A percentile compares a stretch with the other conserved stretches of the same genome.
phyloP scores from a whole-genome alignment of 2,797 vertebrate species.

The Anisognathus igniventris region DNA sequence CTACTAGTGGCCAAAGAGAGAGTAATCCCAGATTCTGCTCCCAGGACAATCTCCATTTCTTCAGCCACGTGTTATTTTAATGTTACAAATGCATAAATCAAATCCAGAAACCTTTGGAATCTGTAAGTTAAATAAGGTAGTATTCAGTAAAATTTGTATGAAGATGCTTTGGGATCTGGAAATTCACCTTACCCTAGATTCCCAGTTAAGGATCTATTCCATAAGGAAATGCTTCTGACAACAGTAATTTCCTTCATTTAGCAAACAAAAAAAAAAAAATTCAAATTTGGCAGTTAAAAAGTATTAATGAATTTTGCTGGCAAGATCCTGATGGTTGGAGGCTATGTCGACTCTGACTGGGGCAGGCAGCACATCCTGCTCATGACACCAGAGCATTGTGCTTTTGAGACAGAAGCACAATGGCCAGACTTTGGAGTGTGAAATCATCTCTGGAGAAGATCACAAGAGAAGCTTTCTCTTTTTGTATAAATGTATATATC shows the following conservation, averaged over 20 bases:
- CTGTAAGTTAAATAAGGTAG: neutral
- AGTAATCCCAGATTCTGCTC: neutral
- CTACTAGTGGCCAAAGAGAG: neutral
- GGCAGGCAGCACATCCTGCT: neutral
- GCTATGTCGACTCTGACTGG: neutral
- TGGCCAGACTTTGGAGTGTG: too few species aligned
- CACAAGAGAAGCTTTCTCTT: neutral
- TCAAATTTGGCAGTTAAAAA: neutral
- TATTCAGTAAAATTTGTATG: neutral
- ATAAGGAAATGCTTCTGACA: neutral
- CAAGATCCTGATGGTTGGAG: neutral
- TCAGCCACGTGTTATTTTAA: neutral
- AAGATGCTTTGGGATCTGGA: neutral
- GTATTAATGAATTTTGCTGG: neutral
- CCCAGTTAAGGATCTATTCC: neutral
- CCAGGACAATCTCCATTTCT: neutral
- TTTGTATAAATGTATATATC: neutral
- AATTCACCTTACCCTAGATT: neutral
- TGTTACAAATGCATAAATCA: neutral
- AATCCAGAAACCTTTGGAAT: neutral
- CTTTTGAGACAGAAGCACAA: neutral
- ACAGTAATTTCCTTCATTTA: neutral
- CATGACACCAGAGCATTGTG: rapidly evolving
- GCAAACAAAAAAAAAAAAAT: neutral
- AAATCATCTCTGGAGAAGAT: too few species aligned